Conservation (phyloP, 2,888 invertebrate genomes). For the Ormia ochracea region DNA sequence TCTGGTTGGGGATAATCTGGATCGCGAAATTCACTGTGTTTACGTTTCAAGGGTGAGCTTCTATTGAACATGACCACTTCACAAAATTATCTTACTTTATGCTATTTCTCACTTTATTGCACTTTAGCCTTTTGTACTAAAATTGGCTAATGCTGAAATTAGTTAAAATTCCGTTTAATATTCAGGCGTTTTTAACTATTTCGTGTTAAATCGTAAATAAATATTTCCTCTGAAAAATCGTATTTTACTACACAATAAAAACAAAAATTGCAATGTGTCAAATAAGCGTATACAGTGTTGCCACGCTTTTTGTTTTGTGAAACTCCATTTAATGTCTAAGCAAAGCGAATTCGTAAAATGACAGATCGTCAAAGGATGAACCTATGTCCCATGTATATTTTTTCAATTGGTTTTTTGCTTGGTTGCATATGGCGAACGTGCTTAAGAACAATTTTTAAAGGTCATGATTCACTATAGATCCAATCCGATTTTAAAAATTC, state of each 20-base stretch:
- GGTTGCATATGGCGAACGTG: too few species aligned
- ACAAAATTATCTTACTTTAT: neutral
- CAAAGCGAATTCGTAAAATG: too few species aligned
- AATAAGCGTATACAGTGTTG: slow-evolving; percentile 8
- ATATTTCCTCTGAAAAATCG: neutral
- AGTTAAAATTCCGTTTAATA: neutral
- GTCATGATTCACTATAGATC: too few species aligned
- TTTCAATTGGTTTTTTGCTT: too few species aligned
- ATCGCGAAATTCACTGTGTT: slow-evolving; percentile 79
- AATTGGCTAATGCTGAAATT: slow-evolving; percentile 6
- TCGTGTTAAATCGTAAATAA: slow-evolving; percentile 24
- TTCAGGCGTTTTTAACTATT: neutral
- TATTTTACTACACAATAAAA: slow-evolving; percentile 50
- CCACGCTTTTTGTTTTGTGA: neutral
- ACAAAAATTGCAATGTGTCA: slow-evolving; percentile 57
- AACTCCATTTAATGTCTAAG: too few species aligned
- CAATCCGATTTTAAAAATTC: too few species aligned
- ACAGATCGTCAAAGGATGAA: too few species aligned
- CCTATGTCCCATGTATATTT: too few species aligned
- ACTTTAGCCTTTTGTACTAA: slow-evolving; percentile 16
- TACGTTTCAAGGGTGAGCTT: slow-evolving; percentile 71
- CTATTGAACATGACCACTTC: slow-evolving; percentile 53
- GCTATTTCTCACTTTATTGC: neutral
- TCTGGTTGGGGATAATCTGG: slow-evolving; percentile 78
- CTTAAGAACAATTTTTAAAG: too few species aligned